Percentiles rank a stretch among this genome's conserved stretches.
Evolutionary conservation across 1,140 invertebrate genomes (phyloP).

Genomic region (Diorhabda sublineata): DNA sequence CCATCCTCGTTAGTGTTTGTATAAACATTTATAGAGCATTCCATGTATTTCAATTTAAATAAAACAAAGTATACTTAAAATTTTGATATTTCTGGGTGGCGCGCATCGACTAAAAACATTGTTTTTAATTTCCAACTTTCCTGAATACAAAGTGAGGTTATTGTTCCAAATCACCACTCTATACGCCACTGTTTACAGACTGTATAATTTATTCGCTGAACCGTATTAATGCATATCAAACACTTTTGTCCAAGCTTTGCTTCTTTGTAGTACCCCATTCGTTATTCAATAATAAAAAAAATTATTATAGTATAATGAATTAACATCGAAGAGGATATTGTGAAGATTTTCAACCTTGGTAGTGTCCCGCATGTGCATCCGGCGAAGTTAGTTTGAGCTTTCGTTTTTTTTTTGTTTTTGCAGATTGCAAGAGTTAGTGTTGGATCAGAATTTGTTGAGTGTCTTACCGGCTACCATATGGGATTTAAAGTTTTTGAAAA

Average conservation of each 20-base stretch:
- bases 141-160: too few species aligned
- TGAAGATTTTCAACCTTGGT: constrained; percentile 33
- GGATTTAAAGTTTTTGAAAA: constrained; percentile 55
- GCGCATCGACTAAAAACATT: too few species aligned
- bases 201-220: background rate
- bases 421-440: constrained; percentile 65
- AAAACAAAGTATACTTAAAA: too few species aligned
- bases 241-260: background rate
- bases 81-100: too few species aligned
- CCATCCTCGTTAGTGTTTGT: too few species aligned
- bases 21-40: too few species aligned
- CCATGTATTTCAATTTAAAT: too few species aligned
- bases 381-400: constrained; percentile 31
- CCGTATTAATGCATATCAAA: background rate
- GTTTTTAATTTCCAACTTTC: too few species aligned
- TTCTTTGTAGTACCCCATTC: constrained; percentile 7
- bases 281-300: background rate
- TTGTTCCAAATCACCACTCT: background rate
- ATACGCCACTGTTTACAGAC: constrained; percentile 11
- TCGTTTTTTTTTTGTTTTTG: constrained; percentile 40
- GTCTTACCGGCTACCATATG: constrained; percentile 57
- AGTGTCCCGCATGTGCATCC: constrained; percentile 45
- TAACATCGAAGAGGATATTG: constrained; percentile 10
- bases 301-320: background rate
- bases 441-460: constrained; percentile 65